A percentile compares a stretch with the other conserved stretches of the same genome.
Evolutionary conservation across 2,888 invertebrate species (phyloP).

Genomic region (Microctonus hyperodae): DNA sequence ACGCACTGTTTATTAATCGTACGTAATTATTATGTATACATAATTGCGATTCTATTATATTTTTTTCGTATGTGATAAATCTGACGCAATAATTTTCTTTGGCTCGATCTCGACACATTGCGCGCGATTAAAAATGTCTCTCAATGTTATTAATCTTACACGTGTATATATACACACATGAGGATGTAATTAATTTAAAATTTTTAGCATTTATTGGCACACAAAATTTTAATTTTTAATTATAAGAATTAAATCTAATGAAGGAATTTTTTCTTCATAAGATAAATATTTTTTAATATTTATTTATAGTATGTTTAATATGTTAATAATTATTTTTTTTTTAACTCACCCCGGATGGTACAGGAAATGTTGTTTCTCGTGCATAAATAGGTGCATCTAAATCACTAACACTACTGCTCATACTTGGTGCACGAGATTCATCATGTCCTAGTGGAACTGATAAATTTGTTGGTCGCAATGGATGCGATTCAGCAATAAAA

Average conservation of each 20-base stretch:
- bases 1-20: neutral
- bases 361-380: slow-evolving; percentile 59
- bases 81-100: neutral
- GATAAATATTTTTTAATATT: too few species aligned
- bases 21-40: neutral
- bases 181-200: neutral
- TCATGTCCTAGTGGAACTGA: slow-evolving; percentile 61
- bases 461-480: slow-evolving; percentile 65
- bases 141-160: neutral
- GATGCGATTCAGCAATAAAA: slow-evolving; percentile 67
- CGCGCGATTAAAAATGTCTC: neutral
- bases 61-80: neutral
- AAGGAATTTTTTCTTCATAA: too few species aligned
- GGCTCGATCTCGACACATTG: neutral
- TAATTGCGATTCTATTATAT: neutral
- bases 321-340: neutral
- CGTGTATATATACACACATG: neutral
- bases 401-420: slow-evolving; percentile 67
- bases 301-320: too few species aligned
- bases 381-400: slow-evolving; percentile 68
- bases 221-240: too few species aligned
- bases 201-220: neutral
- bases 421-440: slow-evolving; percentile 63
- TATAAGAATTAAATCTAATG: too few species aligned
- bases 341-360: slow-evolving; percentile 52